Percentiles rank a stretch among this genome's conserved stretches.
Evolutionary conservation across 2,888 invertebrate genomes (phyloP).

Genomic region (Chirona hameri): DNA sequence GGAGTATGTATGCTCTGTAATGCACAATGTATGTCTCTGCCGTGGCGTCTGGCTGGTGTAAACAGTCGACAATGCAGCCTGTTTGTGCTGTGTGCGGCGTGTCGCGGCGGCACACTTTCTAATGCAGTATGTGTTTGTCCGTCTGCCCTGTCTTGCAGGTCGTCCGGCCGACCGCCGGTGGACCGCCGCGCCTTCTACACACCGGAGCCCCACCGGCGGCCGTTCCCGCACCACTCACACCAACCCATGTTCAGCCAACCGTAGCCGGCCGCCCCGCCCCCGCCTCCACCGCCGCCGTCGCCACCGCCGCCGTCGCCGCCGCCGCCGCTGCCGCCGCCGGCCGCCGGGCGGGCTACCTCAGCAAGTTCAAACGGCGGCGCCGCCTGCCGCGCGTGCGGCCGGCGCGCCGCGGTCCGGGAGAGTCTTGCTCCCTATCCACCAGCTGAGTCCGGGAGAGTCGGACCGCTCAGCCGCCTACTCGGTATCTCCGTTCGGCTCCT

Average conservation of each 20-base stretch:
- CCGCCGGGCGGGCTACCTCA: background rate
- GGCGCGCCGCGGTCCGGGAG: too few relatives aligned
- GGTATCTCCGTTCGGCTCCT: background rate
- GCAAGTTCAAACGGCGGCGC: conserved; percentile 1
- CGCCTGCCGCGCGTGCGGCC: background rate
- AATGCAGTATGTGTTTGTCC: background rate
- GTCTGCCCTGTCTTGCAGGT: background rate
- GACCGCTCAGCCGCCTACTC: too few relatives aligned
- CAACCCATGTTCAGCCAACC: conserved; percentile 13
- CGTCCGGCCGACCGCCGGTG: background rate
- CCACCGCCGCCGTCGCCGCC: background rate
- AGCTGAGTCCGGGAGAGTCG: too few relatives aligned
- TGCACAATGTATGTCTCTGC: too few relatives aligned
- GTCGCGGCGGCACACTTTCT: background rate
- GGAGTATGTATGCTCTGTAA: background rate
- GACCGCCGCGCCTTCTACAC: conserved; percentile 1
- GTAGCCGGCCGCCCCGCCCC: background rate
- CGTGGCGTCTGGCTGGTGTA: too few relatives aligned
- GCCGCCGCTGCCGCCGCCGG: background rate
- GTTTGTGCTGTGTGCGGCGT: background rate
- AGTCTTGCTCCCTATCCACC: too few relatives aligned
- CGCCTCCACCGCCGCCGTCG: too few relatives aligned
- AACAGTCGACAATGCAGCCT: too few relatives aligned
- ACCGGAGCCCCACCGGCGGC: background rate
- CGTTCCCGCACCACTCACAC: background rate